A percentile compares a stretch with the other conserved stretches of the same genome.
Conservation (phyloP, 2,113 vertebrate species). For the Promerops cafer region DNA sequence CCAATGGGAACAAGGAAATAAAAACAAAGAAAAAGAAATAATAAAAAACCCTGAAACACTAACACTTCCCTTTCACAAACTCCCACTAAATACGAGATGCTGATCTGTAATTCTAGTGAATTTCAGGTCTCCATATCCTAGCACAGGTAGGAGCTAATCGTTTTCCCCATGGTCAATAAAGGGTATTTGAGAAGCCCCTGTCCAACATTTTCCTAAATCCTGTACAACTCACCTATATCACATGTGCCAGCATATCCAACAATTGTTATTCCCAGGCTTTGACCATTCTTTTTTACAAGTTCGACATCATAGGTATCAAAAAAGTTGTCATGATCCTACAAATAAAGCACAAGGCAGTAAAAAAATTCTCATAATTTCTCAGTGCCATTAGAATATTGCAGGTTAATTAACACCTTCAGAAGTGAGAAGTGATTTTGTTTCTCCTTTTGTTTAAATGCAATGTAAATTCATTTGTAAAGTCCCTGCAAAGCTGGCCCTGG, state of each 20-base stretch:
- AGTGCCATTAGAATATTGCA: background rate
- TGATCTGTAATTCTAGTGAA: background rate
- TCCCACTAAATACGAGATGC: background rate
- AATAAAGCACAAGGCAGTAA: background rate
- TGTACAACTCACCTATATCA: conserved; percentile 73
- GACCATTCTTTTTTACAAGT: conserved; percentile 85
- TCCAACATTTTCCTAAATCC: background rate
- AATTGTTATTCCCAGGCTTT: conserved; percentile 95
- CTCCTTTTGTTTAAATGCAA: background rate
- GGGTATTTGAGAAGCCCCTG: background rate
- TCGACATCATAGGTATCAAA: conserved; percentile 86
- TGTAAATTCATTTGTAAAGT: background rate
- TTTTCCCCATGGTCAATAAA: background rate
- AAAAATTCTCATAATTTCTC: accelerated
- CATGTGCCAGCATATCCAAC: conserved; percentile 81
- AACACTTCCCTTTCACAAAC: background rate
- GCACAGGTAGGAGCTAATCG: background rate
- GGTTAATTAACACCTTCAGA: background rate
- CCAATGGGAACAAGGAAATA: background rate
- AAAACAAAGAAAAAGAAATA: background rate
- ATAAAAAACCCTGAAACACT: background rate
- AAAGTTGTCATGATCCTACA: conserved; percentile 74
- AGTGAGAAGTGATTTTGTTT: background rate
- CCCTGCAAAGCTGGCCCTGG: background rate
- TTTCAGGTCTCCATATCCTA: background rate